Percentiles rank a stretch among this genome's conserved stretches.
phyloP scores from a whole-genome alignment of 2,888 invertebrate genomes.

The Auanema freiburgensis region DNA sequence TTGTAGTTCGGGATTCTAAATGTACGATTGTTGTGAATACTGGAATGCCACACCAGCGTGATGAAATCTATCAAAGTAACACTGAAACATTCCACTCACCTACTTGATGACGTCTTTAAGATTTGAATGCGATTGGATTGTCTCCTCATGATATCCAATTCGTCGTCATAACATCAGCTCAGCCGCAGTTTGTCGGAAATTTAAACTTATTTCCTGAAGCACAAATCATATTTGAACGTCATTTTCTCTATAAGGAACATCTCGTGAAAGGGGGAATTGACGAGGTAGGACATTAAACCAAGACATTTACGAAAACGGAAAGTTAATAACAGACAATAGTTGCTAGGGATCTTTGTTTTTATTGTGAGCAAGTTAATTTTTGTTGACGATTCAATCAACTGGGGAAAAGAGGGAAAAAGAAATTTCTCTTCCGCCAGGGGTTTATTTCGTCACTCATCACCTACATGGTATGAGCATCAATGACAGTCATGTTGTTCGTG shows the following conservation, averaged over 20 bases:
- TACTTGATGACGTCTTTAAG: conserved; percentile 16
- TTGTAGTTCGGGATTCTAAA: conserved; percentile 31
- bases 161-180: conserved; percentile 37
- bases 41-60: conserved; percentile 38
- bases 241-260: conserved; percentile 17
- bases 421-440: too few species aligned
- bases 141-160: conserved; percentile 31
- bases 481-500: too few species aligned
- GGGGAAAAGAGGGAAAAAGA: too few species aligned
- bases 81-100: background rate
- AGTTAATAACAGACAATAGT: background rate
- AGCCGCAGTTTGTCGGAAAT: conserved; percentile 42
- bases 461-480: too few species aligned
- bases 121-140: conserved; percentile 31
- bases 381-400: background rate
- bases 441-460: too few species aligned
- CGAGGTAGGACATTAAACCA: conserved; percentile 2
- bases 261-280: conserved; percentile 18
- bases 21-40: conserved; percentile 41
- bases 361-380: background rate
- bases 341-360: background rate
- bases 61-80: conserved; percentile 33
- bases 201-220: conserved; percentile 42
- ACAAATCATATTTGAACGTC: conserved; percentile 32
- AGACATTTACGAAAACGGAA: background rate